Evolutionary conservation across 2,888 invertebrate genomes (phyloP).

Genomic region (Nasonovia ribisnigri): DNA sequence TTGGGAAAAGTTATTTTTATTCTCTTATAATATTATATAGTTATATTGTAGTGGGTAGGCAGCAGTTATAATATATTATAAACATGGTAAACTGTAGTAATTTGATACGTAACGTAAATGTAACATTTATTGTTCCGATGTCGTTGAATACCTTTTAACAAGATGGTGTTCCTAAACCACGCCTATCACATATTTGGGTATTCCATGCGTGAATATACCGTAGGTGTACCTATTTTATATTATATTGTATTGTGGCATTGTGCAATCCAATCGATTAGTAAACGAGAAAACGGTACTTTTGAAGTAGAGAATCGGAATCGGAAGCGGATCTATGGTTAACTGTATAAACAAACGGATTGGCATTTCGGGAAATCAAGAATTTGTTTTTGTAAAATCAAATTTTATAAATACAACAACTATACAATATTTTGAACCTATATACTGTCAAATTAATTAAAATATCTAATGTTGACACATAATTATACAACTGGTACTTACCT

Average conservation of each 20-base stretch:
- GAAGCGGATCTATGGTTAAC: background rate
- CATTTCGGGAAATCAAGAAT: background rate
- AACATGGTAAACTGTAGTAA: background rate
- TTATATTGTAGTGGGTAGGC: background rate
- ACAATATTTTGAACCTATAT: background rate
- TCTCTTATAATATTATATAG: background rate
- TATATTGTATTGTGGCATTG: background rate
- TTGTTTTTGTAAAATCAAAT: background rate
- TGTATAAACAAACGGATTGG: background rate
- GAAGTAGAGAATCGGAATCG: background rate
- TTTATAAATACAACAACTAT: background rate
- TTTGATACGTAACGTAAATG: background rate
- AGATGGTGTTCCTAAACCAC: slow-evolving; percentile 15
- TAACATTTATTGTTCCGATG: background rate
- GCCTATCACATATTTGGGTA: slow-evolving; percentile 12
- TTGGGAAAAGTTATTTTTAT: background rate
- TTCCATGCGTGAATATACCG: background rate
- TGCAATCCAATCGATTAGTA: background rate
- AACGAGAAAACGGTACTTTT: background rate
- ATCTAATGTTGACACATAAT: background rate
- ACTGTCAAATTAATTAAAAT: background rate
- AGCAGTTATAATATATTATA: background rate
- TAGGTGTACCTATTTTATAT: background rate
- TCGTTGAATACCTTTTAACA: background rate
- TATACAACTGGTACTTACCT: background rate